These are phyloP conservation scores for Macrotus californicus DNA, from an alignment of 2,113 vertebrate genomes.

Conservation along the genomic window DNA sequence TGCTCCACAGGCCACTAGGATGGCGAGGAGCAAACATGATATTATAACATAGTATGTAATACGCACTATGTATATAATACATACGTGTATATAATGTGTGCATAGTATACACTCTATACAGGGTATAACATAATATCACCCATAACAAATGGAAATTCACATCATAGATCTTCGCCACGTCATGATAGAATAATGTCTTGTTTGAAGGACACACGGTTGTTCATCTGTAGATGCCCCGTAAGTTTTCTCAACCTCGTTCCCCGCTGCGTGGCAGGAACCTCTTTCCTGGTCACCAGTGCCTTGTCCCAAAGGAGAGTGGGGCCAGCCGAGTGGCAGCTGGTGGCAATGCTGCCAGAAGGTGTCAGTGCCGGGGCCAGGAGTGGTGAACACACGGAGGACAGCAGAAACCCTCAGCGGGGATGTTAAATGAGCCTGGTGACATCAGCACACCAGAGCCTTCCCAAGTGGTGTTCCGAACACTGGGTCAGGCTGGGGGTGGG, in stretches of 20 bases:
- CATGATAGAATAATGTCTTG: neutral
- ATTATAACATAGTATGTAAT: neutral
- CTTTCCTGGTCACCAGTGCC: neutral
- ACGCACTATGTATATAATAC: too few relatives aligned
- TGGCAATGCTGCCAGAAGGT: rapidly evolving
- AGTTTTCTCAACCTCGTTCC: neutral
- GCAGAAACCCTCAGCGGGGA: neutral
- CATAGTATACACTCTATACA: too few relatives aligned
- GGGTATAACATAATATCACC: neutral
- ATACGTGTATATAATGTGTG: too few relatives aligned
- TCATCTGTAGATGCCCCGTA: neutral
- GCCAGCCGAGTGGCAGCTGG: neutral
- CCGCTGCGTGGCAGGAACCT: rapidly evolving
- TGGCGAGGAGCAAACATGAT: neutral
- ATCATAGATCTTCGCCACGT: neutral
- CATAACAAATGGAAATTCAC: too few relatives aligned
- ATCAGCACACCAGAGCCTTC: neutral
- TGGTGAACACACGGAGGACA: neutral
- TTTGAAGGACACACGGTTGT: neutral
- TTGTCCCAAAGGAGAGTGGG: neutral
- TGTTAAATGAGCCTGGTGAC: neutral
- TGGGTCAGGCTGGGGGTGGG: neutral
- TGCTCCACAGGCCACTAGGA: neutral
- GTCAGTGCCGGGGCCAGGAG: neutral
- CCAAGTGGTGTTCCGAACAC: neutral